Conservation (phyloP, 2,888 invertebrate species). For the Encarsia formosa region DNA sequence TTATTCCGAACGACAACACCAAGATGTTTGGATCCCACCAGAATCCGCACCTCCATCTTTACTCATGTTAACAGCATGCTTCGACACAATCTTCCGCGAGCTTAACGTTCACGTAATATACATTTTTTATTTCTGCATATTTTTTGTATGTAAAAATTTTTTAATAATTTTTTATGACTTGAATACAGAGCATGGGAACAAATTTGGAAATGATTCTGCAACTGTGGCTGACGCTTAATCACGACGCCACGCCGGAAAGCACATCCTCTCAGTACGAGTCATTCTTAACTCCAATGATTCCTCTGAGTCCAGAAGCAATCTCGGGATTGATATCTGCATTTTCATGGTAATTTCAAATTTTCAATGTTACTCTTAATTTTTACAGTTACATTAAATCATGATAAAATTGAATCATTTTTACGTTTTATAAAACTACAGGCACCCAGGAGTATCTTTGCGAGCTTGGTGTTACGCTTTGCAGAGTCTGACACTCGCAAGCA, state of each 20-base stretch:
- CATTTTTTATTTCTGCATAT: background rate
- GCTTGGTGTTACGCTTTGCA: constrained; percentile 79
- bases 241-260: constrained; percentile 56
- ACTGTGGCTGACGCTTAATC: constrained; percentile 80
- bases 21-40: constrained; percentile 38
- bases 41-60: constrained; percentile 42
- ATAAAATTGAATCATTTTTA: background rate
- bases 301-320: constrained; percentile 63
- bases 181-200: constrained; percentile 62
- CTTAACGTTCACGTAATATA: constrained; percentile 55
- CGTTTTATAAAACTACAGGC: constrained; percentile 43
- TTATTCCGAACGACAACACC: constrained; percentile 38
- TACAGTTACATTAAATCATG: background rate
- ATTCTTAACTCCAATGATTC: constrained; percentile 61
- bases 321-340: constrained; percentile 64
- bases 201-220: constrained; percentile 81
- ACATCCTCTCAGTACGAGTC: constrained; percentile 56
- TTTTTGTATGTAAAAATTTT: background rate
- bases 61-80: constrained; percentile 66
- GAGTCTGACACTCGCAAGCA: constrained; percentile 69
- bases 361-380: background rate
- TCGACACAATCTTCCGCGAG: constrained; percentile 66
- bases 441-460: constrained; percentile 65
- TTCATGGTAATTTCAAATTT: constrained; percentile 52
- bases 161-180: constrained; percentile 3